Conservation (phyloP, 2,888 invertebrate species). For the Spisula solida region DNA sequence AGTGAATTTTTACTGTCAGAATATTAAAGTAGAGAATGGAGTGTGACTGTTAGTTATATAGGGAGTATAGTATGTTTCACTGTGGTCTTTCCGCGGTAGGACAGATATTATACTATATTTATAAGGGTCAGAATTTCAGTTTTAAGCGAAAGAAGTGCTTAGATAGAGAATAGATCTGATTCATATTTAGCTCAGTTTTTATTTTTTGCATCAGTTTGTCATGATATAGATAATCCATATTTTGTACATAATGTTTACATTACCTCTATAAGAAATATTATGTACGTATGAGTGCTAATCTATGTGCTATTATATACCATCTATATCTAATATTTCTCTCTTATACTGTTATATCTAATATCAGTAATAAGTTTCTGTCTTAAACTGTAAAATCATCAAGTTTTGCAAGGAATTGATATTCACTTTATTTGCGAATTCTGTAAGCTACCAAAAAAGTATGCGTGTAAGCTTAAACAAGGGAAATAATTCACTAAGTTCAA, state of each 20-base stretch:
- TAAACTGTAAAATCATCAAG: too few species aligned
- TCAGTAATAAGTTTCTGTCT: too few species aligned
- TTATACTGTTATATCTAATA: too few species aligned
- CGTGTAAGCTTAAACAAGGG: too few species aligned
- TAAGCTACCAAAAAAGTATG: too few species aligned
- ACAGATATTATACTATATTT: slow-evolving; percentile 14
- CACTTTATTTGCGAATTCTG: too few species aligned
- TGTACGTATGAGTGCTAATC: slow-evolving; percentile 14
- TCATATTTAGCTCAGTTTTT: slow-evolving; percentile 22
- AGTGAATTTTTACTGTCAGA: background rate
- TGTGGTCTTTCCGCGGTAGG: background rate
- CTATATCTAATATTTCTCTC: background rate
- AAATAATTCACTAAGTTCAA: too few species aligned
- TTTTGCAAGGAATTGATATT: too few species aligned
- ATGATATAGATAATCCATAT: slow-evolving; percentile 28
- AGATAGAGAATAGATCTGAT: background rate
- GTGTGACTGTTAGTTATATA: background rate
- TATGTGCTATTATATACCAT: background rate
- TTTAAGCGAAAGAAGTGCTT: background rate
- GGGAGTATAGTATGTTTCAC: background rate
- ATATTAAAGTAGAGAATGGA: background rate
- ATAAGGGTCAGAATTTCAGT: slow-evolving; percentile 25
- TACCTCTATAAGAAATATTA: background rate
- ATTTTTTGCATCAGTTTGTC: slow-evolving; percentile 23
- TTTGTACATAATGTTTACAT: slow-evolving; percentile 30